Conservation (phyloP, 1,140 invertebrate genomes). For the Tetramorium simillimum region DNA sequence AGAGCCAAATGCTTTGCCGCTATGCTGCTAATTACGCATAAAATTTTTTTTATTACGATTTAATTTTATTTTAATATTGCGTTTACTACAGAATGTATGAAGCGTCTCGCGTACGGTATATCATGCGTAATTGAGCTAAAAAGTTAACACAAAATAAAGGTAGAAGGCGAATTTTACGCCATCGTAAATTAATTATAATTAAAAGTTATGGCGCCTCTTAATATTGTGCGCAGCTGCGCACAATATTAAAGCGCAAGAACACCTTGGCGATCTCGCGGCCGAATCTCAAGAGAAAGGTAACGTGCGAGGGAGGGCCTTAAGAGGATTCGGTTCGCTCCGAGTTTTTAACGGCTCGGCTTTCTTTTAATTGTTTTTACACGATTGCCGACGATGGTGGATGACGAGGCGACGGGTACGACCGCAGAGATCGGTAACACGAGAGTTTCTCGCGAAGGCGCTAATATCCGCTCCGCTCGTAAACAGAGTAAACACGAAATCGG, state of each 20-base stretch:
- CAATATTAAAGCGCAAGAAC: slow-evolving; percentile 46
- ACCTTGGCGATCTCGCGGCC: slow-evolving; percentile 35
- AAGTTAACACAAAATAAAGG: not conserved
- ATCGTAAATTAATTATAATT: slow-evolving; percentile 68
- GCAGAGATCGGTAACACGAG: slow-evolving; percentile 32
- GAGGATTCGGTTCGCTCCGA: slow-evolving; percentile 61
- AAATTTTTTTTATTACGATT: not conserved
- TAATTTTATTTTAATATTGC: slow-evolving; percentile 10
- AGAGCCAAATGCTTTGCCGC: not conserved
- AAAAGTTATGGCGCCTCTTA: slow-evolving; percentile 51
- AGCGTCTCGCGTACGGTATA: not conserved
- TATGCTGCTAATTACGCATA: not conserved
- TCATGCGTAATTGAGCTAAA: not conserved
- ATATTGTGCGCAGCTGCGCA: slow-evolving; percentile 56
- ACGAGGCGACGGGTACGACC: not conserved
- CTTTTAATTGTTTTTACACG: slow-evolving; percentile 67
- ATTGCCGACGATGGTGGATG: slow-evolving; percentile 43
- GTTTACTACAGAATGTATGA: not conserved
- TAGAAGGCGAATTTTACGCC: not conserved
- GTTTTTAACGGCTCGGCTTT: slow-evolving; percentile 63
- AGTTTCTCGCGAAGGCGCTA: slow-evolving; percentile 27
- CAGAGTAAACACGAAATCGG: slow-evolving; percentile 51
- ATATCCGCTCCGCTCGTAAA: slow-evolving; percentile 54
- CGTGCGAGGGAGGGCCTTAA: slow-evolving; percentile 18
- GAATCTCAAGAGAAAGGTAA: slow-evolving; percentile 45